Percentiles rank a stretch among this genome's conserved stretches.
phyloP scores from a whole-genome alignment of 2,113 vertebrate species.

The Oceanites oceanicus region DNA sequence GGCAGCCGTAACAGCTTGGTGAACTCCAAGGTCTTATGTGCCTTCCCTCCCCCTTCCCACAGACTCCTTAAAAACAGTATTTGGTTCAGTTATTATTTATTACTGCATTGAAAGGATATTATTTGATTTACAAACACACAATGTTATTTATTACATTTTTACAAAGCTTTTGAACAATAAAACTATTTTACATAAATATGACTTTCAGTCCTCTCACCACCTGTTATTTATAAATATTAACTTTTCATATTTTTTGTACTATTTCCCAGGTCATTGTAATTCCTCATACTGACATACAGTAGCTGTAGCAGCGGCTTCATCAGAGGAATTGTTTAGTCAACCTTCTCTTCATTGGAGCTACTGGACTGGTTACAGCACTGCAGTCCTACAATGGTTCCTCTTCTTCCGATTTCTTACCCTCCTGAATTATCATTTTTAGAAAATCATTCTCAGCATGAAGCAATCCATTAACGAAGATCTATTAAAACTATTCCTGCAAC shows the following conservation, averaged over 20 bases:
- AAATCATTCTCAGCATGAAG: not conserved
- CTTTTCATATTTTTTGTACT: not conserved
- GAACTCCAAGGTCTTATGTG: not conserved
- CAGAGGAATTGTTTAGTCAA: not conserved
- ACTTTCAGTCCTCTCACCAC: not conserved
- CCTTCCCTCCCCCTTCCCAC: not conserved
- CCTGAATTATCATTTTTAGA: not conserved
- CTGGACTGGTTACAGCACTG: not conserved
- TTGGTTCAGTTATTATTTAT: constrained; percentile 4
- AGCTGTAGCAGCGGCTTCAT: not conserved
- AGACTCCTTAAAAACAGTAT: not conserved
- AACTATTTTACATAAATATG: not conserved
- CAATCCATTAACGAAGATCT: not conserved
- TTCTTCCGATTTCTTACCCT: not conserved
- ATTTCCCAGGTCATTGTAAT: not conserved
- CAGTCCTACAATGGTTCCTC: not conserved
- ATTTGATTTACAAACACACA: not conserved
- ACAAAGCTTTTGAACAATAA: not conserved
- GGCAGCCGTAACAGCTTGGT: not conserved
- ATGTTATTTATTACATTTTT: constrained; percentile 19
- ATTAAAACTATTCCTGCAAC: not conserved
- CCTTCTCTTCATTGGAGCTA: not conserved
- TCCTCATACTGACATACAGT: not conserved
- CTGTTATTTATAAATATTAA: not conserved
- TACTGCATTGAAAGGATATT: not conserved